Evolutionary conservation across 2,797 vertebrate genomes (phyloP), one percentile per base, ranked within the genome.

Genomic region (Bradypodion ventrale): DNA sequence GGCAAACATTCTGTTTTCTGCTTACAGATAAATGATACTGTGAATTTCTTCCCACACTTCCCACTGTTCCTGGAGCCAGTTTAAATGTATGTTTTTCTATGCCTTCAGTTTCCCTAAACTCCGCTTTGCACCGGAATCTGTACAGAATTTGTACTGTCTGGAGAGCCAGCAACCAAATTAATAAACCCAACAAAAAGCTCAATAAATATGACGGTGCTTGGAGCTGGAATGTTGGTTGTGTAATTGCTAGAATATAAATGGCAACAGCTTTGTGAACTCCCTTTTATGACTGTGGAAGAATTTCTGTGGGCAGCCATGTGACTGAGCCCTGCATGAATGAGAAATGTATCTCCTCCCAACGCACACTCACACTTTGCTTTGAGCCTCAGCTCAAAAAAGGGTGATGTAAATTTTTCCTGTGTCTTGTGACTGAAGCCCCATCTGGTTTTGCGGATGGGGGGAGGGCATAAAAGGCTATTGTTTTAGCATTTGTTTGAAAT

Each of bases 181-280:
- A 89, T 90, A 89, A 92, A 93, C 92, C 90, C 89, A 92, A 93
- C 94, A 92, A 96, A 96, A 96, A 96, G 90, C 92, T 90, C 89
- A 89, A 89, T 27, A 7, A 37, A 56, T 80, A 80, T 65, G 60
- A 66, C 8, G 27, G 21, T 82, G 89, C 92, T 76, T 66, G 87
- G 87, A 94, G 95, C 93, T 95, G 93, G 95, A 96, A 97, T 85
- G 96, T 94, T 96, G 94, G 94, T 92, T 90, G 85, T 88, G 90
- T 94, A 94, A 96, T 96, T 94, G 94, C 93, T 79, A 85, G 94
- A 94, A 94, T 95, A 93, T 92, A 94, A 95, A 94, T 94, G 94
- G 93, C 92, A 93, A 87, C 92, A 88, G 66, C 62, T 13, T 90
- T 77, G 75, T 78, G 86, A 78, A 80, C 84, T 91, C 78, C 91